Conservation (phyloP, 2,113 vertebrate genomes). For the Mustelus asterias region DNA sequence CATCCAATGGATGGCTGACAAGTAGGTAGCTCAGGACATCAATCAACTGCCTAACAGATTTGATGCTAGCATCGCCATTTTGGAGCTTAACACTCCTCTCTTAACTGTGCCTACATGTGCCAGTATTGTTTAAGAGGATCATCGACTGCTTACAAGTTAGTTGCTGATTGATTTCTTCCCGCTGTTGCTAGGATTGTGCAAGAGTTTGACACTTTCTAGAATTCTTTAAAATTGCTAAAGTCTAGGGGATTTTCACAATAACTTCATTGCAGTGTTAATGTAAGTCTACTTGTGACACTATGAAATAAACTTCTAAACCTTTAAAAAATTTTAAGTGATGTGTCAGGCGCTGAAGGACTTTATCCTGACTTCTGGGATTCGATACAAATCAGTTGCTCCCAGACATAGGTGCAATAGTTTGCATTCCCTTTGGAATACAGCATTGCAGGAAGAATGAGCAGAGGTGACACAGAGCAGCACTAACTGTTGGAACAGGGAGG, state of each 20-base stretch:
- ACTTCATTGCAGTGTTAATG: no score
- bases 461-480: not conserved
- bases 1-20: no score
- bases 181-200: not conserved
- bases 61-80: no score
- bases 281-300: no score
- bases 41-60: no score
- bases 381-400: not conserved
- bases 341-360: not conserved
- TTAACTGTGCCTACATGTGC: no score
- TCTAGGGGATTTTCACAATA: not conserved
- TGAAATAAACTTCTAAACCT: no score
- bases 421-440: not conserved
- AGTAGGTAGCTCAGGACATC: no score
- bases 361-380: not conserved
- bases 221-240: not conserved
- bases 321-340: not conserved
- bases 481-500: not conserved
- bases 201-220: not conserved
- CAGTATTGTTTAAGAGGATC: no score
- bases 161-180: no score
- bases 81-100: no score
- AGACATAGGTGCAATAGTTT: not conserved
- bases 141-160: no score
- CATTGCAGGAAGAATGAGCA: not conserved